phyloP scores from a whole-genome alignment of 2,113 vertebrate species.

The Oncorhynchus mykiss region DNA sequence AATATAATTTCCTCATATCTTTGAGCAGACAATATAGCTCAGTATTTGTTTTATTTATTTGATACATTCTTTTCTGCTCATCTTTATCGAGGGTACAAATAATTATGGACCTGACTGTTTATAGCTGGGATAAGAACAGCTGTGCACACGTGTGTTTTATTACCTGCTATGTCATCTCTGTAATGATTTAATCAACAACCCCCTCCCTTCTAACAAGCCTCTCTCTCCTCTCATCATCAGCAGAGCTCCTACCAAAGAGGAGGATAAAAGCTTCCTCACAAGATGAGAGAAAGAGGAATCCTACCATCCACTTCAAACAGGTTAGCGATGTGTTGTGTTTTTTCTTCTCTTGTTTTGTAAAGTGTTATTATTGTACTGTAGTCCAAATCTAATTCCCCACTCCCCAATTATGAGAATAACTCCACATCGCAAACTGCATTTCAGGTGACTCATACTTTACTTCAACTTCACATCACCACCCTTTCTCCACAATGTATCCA shows the following conservation, averaged over 20 bases:
- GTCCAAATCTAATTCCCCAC: constrained; percentile 28
- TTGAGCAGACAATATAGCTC: no score
- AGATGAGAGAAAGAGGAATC: constrained; percentile 49
- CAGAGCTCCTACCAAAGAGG: constrained; percentile 35
- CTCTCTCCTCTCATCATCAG: constrained; percentile 44
- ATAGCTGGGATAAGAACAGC: not conserved
- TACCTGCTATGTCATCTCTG: constrained; percentile 34
- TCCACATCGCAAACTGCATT: constrained; percentile 32
- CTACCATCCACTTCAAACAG: constrained; percentile 11
- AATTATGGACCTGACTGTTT: no score
- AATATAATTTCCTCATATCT: no score
- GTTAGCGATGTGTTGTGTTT: constrained; percentile 1
- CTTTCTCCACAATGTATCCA: no score
- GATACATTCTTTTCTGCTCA: no score
- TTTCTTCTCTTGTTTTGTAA: constrained; percentile 38
- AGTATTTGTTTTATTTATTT: no score
- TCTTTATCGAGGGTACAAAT: no score
- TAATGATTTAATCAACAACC: constrained; percentile 71
- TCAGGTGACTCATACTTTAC: no score
- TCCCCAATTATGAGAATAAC: constrained; percentile 44
- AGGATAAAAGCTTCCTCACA: constrained; percentile 53
- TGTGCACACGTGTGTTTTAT: not conserved
- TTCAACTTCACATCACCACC: no score
- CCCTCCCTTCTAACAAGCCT: constrained; percentile 54
- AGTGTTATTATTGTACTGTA: constrained; percentile 11